A percentile compares a stretch with the other conserved stretches of the same genome.
Conservation (phyloP, 53 echinoderm and acorn worm species). For the Stichopus horrens region DNA sequence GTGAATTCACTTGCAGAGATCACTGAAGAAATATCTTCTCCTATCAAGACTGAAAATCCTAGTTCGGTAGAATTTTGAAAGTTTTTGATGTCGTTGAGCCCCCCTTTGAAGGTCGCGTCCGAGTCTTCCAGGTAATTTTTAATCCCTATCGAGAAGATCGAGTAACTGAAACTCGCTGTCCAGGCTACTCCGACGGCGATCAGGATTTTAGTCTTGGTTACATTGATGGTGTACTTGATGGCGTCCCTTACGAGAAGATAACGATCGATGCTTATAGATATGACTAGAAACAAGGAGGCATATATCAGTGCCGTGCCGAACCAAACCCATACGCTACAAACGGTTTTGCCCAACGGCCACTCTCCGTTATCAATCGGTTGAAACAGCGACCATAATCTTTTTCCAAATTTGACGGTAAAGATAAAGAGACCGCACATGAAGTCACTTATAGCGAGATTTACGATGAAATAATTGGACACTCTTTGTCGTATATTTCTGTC, state of each 20-base stretch:
- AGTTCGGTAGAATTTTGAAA: too few species aligned
- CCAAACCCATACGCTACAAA: not conserved
- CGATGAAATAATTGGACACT: conserved; percentile 26
- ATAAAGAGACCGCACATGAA: not conserved
- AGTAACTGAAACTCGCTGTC: not conserved
- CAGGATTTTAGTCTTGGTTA: not conserved
- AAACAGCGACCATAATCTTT: not conserved
- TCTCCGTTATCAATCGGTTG: not conserved
- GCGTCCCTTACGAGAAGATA: conserved; percentile 42
- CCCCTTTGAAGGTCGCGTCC: not conserved
- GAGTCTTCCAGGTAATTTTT: not conserved
- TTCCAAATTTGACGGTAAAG: conserved; percentile 16
- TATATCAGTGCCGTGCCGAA: not conserved
- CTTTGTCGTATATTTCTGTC: conserved; percentile 27
- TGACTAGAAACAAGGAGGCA: not conserved
- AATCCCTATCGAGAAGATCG: not conserved
- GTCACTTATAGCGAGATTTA: conserved; percentile 14
- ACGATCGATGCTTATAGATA: conserved; percentile 13
- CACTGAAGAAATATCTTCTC: too few species aligned
- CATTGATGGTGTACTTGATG: conserved; percentile 2
- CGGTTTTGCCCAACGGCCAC: not conserved
- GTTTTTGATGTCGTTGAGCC: too few species aligned
- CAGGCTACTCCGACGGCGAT: not conserved
- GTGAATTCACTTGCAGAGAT: too few species aligned
- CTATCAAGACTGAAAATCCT: too few species aligned